Conservation (phyloP, 2,113 vertebrate genomes). For the Myrmecobius fasciatus region DNA sequence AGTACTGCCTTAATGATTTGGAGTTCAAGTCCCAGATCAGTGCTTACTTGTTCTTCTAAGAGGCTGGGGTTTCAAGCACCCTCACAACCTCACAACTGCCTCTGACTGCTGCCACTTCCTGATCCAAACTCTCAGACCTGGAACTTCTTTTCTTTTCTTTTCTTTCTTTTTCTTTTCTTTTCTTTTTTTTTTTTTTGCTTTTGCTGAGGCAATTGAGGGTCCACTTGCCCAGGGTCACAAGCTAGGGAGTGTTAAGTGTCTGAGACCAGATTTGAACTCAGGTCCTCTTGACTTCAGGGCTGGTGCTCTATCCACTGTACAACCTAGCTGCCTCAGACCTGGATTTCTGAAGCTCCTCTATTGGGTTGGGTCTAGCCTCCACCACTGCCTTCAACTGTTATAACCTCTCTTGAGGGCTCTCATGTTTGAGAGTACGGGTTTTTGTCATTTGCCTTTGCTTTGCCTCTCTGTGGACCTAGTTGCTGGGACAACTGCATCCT, state of each 20-base stretch:
- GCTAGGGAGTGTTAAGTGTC: too few relatives aligned
- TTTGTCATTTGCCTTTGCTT: neutral
- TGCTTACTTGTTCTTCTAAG: neutral
- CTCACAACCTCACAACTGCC: neutral
- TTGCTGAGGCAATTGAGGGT: too few relatives aligned
- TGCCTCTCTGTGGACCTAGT: neutral
- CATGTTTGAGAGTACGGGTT: neutral
- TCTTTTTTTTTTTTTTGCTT: too few relatives aligned
- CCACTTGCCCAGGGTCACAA: too few relatives aligned
- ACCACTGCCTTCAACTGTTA: neutral
- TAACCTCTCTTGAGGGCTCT: neutral
- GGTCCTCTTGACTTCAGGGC: too few relatives aligned
- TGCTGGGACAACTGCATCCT: neutral
- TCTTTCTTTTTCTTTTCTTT: too few relatives aligned
- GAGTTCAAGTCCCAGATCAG: neutral
- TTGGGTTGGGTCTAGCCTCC: neutral
- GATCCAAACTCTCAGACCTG: neutral
- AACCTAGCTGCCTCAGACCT: too few relatives aligned
- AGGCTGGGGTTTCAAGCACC: neutral
- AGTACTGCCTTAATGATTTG: neutral
- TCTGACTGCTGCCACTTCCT: neutral
- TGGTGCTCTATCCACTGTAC: too few relatives aligned
- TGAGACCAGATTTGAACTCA: too few relatives aligned
- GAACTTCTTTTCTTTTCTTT: too few relatives aligned
- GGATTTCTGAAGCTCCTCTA: neutral